Evolutionary conservation across 2,113 vertebrate species (phyloP), one percentile per base, ranked within the genome.

Genomic region (Sula dactylatra): DNA sequence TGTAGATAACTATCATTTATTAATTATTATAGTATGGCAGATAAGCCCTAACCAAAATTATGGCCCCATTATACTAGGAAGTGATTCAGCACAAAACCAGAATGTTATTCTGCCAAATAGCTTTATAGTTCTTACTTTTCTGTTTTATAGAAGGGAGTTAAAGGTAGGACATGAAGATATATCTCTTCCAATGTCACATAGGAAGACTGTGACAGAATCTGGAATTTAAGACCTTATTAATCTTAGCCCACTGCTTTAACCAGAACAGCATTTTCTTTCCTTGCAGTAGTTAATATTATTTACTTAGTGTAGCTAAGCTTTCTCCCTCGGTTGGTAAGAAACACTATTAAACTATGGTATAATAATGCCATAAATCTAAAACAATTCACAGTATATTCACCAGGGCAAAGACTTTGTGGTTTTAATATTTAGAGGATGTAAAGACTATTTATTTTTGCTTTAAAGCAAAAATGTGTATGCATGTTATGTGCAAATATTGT

Each of bases 221-320:
- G 54, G 66, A 82, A 93, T 94, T 90, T 93, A 96, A 77, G 62
- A 59, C 59, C 26, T 88, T 93, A 80, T 93, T 92, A 90, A 94
- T 93, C 78, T 52, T 54, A 80, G 54, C 70, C 59, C 26, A 29
- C n/a, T 82, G 54, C 38, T 10, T 50, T 93, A 93, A 90, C 36
- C 56, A 82, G 49, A 92, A 66, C 10, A 85, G 36, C 36, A 50
- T 85, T 96, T 94, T 77, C 87, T 87, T 94, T 59, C 38, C 44
- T 69, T 95, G 38, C 62, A 73, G 89, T 72, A 70, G 81, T 93
- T 93, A 74, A 42, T 94, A 61, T 65, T 94, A 84, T 94, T 95
- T 93, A 69, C 88, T 89, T 72, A 76, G 40, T 29, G 31, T 82
- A 91, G 70, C 78, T 91, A 77, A 80, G 71, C n/a, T 93, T 93